phyloP scores from a whole-genome alignment of 2,888 invertebrate species.

The Chaitophorus viminalis region DNA sequence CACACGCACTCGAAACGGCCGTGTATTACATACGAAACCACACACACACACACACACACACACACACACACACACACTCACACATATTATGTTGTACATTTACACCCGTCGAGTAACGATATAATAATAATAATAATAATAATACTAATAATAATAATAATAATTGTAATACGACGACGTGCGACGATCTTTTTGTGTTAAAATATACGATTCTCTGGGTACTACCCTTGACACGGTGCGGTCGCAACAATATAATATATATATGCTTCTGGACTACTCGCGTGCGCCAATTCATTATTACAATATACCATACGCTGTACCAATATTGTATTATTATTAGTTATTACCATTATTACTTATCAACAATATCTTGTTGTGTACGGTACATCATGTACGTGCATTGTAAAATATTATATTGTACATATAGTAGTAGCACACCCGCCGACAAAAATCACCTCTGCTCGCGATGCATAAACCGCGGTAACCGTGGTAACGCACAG shows the following conservation, averaged over 20 bases:
- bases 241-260: too few species aligned
- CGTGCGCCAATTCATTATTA: too few species aligned
- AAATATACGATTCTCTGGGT: neutral
- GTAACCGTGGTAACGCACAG: constrained; percentile 54
- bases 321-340: too few species aligned
- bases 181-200: neutral
- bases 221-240: constrained; percentile 6
- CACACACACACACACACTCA: neutral
- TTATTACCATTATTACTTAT: too few species aligned
- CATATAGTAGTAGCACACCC: neutral
- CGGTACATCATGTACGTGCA: neutral
- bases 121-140: too few species aligned
- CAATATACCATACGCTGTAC: too few species aligned
- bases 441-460: neutral
- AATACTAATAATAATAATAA: too few species aligned
- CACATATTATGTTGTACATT: neutral
- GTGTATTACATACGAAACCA: neutral
- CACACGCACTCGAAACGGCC: neutral
- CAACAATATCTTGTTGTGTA: neutral
- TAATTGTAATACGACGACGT: neutral
- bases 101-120: neutral
- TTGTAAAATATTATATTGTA: neutral
- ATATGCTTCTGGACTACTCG: too few species aligned
- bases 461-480: neutral
- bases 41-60: neutral